These are phyloP conservation scores for Reticulitermes speratus DNA, from an alignment of 1,140 invertebrate species.

Conservation along the genomic window DNA sequence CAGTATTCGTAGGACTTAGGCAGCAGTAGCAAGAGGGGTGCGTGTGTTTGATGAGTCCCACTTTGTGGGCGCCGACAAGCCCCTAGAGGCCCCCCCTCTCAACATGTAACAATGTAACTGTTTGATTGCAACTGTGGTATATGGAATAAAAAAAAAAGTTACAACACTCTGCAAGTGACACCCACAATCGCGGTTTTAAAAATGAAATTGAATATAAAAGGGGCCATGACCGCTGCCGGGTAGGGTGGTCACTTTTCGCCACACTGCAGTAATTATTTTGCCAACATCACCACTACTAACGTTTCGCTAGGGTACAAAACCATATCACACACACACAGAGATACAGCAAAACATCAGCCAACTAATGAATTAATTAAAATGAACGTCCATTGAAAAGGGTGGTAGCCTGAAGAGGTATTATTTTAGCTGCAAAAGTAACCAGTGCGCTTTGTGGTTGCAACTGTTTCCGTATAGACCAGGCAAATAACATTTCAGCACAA, in stretches of 20 bases:
- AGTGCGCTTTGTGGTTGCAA: background rate
- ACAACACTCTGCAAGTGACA: slow-evolving; percentile 10
- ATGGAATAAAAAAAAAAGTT: slow-evolving; percentile 14
- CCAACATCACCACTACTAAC: background rate
- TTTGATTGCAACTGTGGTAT: slow-evolving; percentile 12
- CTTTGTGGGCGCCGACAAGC: slow-evolving; percentile 15
- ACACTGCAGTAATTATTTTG: background rate
- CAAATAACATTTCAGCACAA: background rate
- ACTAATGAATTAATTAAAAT: slow-evolving; percentile 20
- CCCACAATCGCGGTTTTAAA: slow-evolving; percentile 5
- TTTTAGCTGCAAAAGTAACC: slow-evolving; percentile 10
- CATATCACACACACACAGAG: slow-evolving; percentile 1
- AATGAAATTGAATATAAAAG: slow-evolving; percentile 20
- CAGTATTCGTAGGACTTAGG: background rate
- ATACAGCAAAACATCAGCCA: slow-evolving; percentile 3
- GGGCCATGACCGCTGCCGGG: background rate
- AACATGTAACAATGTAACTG: slow-evolving; percentile 16
- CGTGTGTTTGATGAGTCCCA: slow-evolving; percentile 14
- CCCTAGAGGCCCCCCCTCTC: background rate
- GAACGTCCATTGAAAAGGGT: slow-evolving; percentile 1
- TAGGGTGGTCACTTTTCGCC: slow-evolving; percentile 2
- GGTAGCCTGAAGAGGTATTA: slow-evolving; percentile 8
- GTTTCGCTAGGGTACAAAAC: background rate
- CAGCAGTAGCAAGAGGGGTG: background rate
- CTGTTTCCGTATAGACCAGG: no score